These are phyloP conservation scores for Apotomis turbidana DNA, from an alignment of 2,888 invertebrate species.

Conservation along the genomic window DNA sequence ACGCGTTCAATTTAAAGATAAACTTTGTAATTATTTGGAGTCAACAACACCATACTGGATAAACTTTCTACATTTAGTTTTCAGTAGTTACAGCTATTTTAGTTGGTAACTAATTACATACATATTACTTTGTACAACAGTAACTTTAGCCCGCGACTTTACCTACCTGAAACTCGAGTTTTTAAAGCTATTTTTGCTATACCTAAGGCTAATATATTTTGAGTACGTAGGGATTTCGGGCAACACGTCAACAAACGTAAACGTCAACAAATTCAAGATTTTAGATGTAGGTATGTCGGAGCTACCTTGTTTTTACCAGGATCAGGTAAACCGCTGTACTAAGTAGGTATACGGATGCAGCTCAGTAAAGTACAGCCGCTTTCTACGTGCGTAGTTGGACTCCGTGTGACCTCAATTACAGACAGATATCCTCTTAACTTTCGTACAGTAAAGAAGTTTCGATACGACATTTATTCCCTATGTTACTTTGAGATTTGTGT, in stretches of 20 bases:
- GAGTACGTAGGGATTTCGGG: no score
- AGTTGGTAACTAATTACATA: no score
- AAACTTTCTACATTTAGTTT: background rate
- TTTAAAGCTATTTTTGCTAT: no score
- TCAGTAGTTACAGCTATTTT: background rate
- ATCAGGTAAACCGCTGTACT: conserved; percentile 21
- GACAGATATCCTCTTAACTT: conserved; percentile 11
- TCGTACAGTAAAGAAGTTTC: background rate
- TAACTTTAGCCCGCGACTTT: no score
- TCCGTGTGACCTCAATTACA: conserved; percentile 45
- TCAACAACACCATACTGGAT: background rate
- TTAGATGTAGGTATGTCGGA: background rate
- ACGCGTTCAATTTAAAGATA: conserved; percentile 5
- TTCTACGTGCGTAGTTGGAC: conserved; percentile 46
- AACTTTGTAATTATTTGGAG: conserved; percentile 8
- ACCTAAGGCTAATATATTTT: no score
- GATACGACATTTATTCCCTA: background rate
- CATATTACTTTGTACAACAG: no score
- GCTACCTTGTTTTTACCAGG: background rate
- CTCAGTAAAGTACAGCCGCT: conserved; percentile 11
- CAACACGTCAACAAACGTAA: no score
- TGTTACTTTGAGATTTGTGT: background rate
- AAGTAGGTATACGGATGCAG: no score
- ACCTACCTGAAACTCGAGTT: no score
- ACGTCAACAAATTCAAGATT: no score